Conservation (phyloP, 2,888 invertebrate species). For the Carcina quercana region DNA sequence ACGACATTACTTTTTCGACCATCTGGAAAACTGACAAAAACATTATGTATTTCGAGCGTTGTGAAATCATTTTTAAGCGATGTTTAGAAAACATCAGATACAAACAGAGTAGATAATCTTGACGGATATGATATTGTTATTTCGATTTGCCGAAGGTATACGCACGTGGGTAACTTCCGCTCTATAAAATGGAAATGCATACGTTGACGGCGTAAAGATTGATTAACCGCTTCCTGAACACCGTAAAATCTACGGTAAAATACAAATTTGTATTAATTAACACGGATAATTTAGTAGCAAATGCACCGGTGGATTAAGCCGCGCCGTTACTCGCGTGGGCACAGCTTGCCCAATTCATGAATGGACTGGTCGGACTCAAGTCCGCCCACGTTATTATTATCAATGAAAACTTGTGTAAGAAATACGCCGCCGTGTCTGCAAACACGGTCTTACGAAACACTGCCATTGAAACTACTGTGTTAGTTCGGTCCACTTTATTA, state of each 20-base stretch:
- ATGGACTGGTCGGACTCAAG: conserved; percentile 52
- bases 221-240: conserved; percentile 40
- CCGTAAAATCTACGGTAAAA: conserved; percentile 43
- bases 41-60: too few species aligned
- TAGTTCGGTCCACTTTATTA: conserved; percentile 27
- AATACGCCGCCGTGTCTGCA: conserved; percentile 51
- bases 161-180: too few species aligned
- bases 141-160: too few species aligned
- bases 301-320: conserved; percentile 31
- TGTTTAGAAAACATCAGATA: not conserved
- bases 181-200: too few species aligned
- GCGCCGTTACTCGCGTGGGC: conserved; percentile 59
- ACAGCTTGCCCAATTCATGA: conserved; percentile 63
- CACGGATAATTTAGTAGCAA: conserved; percentile 50
- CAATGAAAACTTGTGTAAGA: conserved; percentile 61
- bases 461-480: conserved; percentile 43
- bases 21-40: too few species aligned
- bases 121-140: too few species aligned
- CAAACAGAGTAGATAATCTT: too few species aligned
- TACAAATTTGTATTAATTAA: conserved; percentile 59
- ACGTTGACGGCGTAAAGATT: conserved; percentile 20
- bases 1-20: too few species aligned
- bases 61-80: too few species aligned
- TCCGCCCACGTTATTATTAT: conserved; percentile 53
- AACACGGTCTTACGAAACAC: conserved; percentile 45